These are phyloP conservation scores for Machaerirhynchus nigripectus DNA, from an alignment of 2,113 vertebrate genomes.

Conservation along the genomic window DNA sequence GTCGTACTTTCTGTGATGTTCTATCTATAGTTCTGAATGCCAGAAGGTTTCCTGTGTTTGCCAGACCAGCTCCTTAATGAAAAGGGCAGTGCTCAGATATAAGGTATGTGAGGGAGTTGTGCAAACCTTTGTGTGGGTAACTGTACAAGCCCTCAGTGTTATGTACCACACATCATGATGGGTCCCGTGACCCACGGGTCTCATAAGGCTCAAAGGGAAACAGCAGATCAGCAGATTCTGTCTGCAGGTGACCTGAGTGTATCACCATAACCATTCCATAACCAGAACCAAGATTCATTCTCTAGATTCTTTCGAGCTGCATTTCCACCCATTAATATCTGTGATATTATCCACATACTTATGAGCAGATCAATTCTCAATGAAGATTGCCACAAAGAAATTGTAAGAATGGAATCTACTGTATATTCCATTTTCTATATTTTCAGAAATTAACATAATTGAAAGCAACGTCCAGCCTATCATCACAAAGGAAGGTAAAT, in stretches of 20 bases:
- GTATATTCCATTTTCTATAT: slow-evolving; percentile 69
- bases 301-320: not conserved
- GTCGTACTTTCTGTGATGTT: fast-evolving
- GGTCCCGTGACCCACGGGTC: not conserved
- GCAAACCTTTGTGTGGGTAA: not conserved
- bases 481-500: slow-evolving; percentile 77
- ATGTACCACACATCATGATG: not conserved
- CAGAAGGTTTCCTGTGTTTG: not conserved
- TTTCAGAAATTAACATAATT: slow-evolving; percentile 82
- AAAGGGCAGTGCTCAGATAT: not conserved
- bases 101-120: not conserved
- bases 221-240: not conserved
- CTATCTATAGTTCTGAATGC: not conserved
- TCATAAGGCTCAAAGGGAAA: slow-evolving; percentile 47
- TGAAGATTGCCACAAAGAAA: not conserved
- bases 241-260: not conserved
- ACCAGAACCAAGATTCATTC: not conserved
- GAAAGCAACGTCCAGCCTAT: slow-evolving; percentile 76
- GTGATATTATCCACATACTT: not conserved
- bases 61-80: not conserved
- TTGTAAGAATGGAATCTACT: slow-evolving; percentile 20
- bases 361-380: not conserved
- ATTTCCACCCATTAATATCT: not conserved
- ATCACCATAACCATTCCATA: not conserved
- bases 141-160: not conserved